These are phyloP conservation scores for Scaptomyza reducta DNA, from an alignment of 2,888 invertebrate genomes.

Conservation along the genomic window DNA sequence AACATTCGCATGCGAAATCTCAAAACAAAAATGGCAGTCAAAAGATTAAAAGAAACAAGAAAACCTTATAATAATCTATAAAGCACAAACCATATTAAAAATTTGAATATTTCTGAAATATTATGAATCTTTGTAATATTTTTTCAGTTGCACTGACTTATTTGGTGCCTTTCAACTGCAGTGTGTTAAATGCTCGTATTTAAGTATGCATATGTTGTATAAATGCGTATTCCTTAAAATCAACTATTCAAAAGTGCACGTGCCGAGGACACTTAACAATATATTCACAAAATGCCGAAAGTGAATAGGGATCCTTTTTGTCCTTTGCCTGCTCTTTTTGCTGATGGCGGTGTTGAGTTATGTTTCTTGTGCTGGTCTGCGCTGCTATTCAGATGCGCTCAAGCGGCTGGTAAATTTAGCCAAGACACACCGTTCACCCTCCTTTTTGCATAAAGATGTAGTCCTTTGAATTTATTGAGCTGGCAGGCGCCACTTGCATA, in stretches of 20 bases:
- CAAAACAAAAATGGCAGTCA: too few species aligned
- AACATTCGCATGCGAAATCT: too few species aligned
- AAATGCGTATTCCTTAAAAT: conserved; percentile 37
- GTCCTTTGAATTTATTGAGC: too few species aligned
- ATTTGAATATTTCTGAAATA: too few species aligned
- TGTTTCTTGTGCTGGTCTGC: conserved; percentile 47
- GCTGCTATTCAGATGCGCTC: conserved; percentile 66
- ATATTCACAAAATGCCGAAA: conserved; percentile 49
- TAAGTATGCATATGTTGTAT: conserved; percentile 19
- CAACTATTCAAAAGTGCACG: conserved; percentile 47
- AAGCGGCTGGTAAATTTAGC: conserved; percentile 30
- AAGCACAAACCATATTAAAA: too few species aligned
- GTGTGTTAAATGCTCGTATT: conserved; percentile 31
- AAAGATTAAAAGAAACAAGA: too few species aligned
- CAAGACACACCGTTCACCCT: too few species aligned
- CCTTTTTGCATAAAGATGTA: too few species aligned
- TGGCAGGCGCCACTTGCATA: too few species aligned
- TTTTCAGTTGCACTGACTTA: conserved; percentile 62
- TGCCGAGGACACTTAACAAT: conserved; percentile 55
- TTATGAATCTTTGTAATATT: too few species aligned
- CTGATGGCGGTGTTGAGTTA: conserved; percentile 61
- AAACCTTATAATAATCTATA: too few species aligned
- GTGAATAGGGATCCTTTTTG: conserved; percentile 27
- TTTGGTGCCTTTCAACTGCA: conserved; percentile 54
- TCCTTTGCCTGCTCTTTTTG: conserved; percentile 63